Evolutionary conservation across 1,140 invertebrate species (phyloP), one percentile per base, ranked within the genome.

Genomic region (Trigoniulus corallinus): DNA sequence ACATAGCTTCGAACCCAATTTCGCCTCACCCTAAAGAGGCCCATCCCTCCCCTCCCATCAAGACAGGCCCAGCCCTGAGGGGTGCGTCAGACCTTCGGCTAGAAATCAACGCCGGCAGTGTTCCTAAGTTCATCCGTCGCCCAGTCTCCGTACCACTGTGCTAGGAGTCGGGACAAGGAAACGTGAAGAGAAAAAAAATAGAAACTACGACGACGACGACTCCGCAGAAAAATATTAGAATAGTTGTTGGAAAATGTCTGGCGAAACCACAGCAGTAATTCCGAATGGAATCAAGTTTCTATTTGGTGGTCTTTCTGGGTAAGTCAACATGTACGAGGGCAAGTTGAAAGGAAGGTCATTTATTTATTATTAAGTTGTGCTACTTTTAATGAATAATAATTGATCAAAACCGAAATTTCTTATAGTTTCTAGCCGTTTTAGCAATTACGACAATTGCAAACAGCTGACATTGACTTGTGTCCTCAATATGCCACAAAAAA

Each of bases 221-320:
- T n/a, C n/a, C n/a, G n/a, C n/a, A n/a, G n/a, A n/a, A n/a, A n/a
- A n/a, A n/a, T n/a, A n/a, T n/a, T n/a, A n/a, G n/a, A n/a, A n/a
- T n/a, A n/a, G n/a, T n/a, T n/a, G n/a, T n/a, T n/a, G 48, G 18
- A 29, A 27, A 39, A 29, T 44, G 22, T 26, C 20, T 45, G 7
- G 12, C 43, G 13, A 26, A 24, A 37, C 15, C 21, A 18, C 1
- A 46, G 47, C 25, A 3, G 49, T 50, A 10, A 62, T 65, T 39
- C 63, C 63, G 12, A 64, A 65, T 26, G 44, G 55, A 18, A 53
- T 64, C 7, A 58, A 61, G 44, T 65, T 65, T 51, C 22, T 62
- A 3, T 58, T 64, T 37, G 63, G 63, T 22, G 63, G 63, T 22
- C 24, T 52, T 21, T 58, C 63, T 13, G 63, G 63, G 62, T 64